These are phyloP conservation scores for Copsychus sechellarum DNA, from an alignment of 2,113 vertebrate genomes.

Conservation along the genomic window DNA sequence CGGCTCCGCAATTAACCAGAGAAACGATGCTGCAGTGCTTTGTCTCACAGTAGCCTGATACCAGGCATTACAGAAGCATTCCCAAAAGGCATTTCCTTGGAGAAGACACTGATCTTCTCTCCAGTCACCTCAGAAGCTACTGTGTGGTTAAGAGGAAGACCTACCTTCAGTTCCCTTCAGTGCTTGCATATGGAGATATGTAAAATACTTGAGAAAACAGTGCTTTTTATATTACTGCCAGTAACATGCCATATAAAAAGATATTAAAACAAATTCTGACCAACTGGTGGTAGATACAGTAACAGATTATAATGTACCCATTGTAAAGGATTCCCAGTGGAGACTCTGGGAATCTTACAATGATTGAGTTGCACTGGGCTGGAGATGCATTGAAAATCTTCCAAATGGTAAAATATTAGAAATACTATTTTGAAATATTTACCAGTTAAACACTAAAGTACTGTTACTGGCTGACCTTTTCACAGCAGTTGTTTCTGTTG, in stretches of 20 bases:
- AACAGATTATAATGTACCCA: slow-evolving; percentile 74
- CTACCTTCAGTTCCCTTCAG: slow-evolving; percentile 33
- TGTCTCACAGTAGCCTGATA: background rate
- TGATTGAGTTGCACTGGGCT: slow-evolving; percentile 72
- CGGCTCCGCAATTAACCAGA: background rate
- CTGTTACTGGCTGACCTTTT: slow-evolving; percentile 74
- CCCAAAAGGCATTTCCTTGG: slow-evolving; percentile 4
- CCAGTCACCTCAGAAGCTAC: slow-evolving; percentile 54
- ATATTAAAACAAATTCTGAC: slow-evolving; percentile 75
- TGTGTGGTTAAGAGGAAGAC: slow-evolving; percentile 24
- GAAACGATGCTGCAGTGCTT: background rate
- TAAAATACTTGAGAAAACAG: slow-evolving; percentile 69
- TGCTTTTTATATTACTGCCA: slow-evolving; percentile 69
- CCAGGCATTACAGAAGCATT: background rate
- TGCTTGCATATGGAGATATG: slow-evolving; percentile 61
- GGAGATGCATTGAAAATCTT: slow-evolving; percentile 74
- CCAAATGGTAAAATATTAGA: slow-evolving; percentile 82
- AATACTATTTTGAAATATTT: slow-evolving; percentile 77
- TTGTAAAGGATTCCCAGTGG: slow-evolving; percentile 77
- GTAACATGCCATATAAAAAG: slow-evolving; percentile 71
- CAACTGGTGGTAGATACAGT: slow-evolving; percentile 64
- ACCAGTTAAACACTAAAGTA: slow-evolving; percentile 77
- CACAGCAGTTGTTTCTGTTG: slow-evolving; percentile 68
- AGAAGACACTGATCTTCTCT: slow-evolving; percentile 17
- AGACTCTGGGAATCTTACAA: slow-evolving; percentile 71